Evolutionary conservation across 2,113 vertebrate genomes (phyloP), one percentile per base, ranked within the genome.

Genomic region (Catagonus wagneri): DNA sequence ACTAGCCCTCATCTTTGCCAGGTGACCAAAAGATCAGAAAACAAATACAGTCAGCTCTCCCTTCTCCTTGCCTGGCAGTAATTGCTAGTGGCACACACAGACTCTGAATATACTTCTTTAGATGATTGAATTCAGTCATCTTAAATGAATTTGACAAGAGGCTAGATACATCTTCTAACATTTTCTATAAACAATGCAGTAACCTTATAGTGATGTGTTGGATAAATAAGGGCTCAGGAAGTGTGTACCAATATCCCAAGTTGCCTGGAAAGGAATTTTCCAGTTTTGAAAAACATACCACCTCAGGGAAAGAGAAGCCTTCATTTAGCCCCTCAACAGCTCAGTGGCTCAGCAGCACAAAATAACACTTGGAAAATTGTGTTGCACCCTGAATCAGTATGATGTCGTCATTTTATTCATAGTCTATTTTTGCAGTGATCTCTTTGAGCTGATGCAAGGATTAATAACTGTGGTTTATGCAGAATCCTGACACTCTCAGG

Each of bases 341-440:
- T 84, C 66, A 36, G 36, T 3, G 3, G 74, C 69, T 84, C 66
- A 36, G 36, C 5, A 4, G 74, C 69, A 74, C 19, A 63, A 74
- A 72, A 60, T 66, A 85, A 65, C 63, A 9, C 75, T 44, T 71
- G 54, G 61, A 95, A 83, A 80, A 63, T 44, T 54, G 50, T 7
- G 6, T 36, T 39, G 36, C 65, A 69, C 27, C 34, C 29, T 68
- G 92, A 89, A 50, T 85, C 81, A 65, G 75, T 75, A 74, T 89
- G 92, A 90, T n/a, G 16, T 13, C 29, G 32, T 78, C 84, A 75
- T 74, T 81, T 95, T 92, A 95, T 95, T 97, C 90, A 84, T 72
- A 74, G 83, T 85, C 94, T 95, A 93, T 95, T 97, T 95, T 97
- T 96, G 78, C 63, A 90, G 63, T 32, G 56, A 63, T 95, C 71